phyloP scores from a whole-genome alignment of 92 coral and sea anemone genomes.

The Montipora capitata region DNA sequence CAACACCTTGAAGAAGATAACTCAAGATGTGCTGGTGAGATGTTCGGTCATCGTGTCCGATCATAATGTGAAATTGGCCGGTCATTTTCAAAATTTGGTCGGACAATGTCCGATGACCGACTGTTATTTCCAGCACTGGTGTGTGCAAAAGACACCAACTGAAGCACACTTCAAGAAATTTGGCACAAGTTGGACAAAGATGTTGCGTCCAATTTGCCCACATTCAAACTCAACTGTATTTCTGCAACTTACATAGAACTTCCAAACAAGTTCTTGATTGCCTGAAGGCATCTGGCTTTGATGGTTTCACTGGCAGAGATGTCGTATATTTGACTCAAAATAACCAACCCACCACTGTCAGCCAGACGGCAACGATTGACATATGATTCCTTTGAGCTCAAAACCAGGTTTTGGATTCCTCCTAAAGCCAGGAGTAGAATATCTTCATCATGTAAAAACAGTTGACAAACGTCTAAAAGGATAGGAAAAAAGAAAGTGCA shows the following conservation, averaged over 20 bases:
- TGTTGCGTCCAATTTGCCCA: no score
- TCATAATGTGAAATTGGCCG: no score
- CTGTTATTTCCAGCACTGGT: no score
- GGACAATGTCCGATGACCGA: no score
- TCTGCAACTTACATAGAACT: conserved; percentile 71
- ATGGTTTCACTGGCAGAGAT: conserved; percentile 55
- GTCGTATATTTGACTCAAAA: conserved; percentile 75
- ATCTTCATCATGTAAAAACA: conserved; percentile 79
- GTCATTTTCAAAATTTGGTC: no score
- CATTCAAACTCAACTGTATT: neutral
- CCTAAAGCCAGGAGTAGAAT: conserved; percentile 85
- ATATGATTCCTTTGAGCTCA: conserved; percentile 53
- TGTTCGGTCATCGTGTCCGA: no score
- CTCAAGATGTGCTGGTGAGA: no score
- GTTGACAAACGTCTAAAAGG: conserved; percentile 76
- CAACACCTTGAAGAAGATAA: no score
- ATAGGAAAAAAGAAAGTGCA: neutral
- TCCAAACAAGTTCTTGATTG: conserved; percentile 90
- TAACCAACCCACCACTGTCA: conserved; percentile 79
- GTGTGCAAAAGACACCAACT: no score
- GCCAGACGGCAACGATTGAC: conserved; percentile 90
- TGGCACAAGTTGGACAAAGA: neutral
- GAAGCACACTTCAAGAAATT: no score
- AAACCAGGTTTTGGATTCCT: conserved; percentile 83
- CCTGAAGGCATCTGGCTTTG: conserved; percentile 79